Percentiles rank a stretch among this genome's conserved stretches.
Conservation (phyloP, 2,888 invertebrate species). For the Rhorus exstirpatorius region DNA sequence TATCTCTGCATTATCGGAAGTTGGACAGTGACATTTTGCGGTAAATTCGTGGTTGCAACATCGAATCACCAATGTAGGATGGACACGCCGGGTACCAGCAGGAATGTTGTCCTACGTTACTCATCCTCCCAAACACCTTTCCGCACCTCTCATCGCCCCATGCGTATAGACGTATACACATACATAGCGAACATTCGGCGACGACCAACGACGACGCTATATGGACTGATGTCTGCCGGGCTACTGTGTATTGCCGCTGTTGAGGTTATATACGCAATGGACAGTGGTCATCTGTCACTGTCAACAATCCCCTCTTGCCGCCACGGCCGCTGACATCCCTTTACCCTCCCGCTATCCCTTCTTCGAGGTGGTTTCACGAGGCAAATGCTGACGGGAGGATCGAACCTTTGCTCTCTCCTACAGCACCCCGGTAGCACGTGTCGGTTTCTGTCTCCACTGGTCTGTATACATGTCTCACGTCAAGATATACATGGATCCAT, state of each 20-base stretch:
- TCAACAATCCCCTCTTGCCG: slow-evolving; percentile 75
- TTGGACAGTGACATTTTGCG: slow-evolving; percentile 79
- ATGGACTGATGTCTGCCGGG: slow-evolving; percentile 52
- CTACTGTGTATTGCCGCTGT: slow-evolving; percentile 52
- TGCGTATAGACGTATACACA: background rate
- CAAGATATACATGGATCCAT: slow-evolving; percentile 28
- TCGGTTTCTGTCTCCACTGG: slow-evolving; percentile 78
- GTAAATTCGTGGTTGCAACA: slow-evolving; percentile 78
- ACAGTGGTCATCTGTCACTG: slow-evolving; percentile 84
- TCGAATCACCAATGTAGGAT: slow-evolving; percentile 77
- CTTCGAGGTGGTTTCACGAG: slow-evolving; percentile 73
- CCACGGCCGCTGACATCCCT: slow-evolving; percentile 63
- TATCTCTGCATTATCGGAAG: slow-evolving; percentile 75
- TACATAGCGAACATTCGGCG: slow-evolving; percentile 41
- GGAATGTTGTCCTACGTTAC: slow-evolving; percentile 73
- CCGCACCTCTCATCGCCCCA: slow-evolving; percentile 13
- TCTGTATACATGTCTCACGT: slow-evolving; percentile 32
- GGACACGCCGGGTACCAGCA: slow-evolving; percentile 67
- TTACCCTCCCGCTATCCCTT: slow-evolving; percentile 66
- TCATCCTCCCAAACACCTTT: slow-evolving; percentile 39
- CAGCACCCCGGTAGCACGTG: slow-evolving; percentile 80
- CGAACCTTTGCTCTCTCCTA: slow-evolving; percentile 73
- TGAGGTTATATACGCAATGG: slow-evolving; percentile 72
- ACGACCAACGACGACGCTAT: slow-evolving; percentile 44
- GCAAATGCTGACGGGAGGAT: slow-evolving; percentile 77